Percentiles rank a stretch among this genome's conserved stretches.
phyloP scores from a whole-genome alignment of 2,888 invertebrate species.

The Tetanocera ferruginea region DNA sequence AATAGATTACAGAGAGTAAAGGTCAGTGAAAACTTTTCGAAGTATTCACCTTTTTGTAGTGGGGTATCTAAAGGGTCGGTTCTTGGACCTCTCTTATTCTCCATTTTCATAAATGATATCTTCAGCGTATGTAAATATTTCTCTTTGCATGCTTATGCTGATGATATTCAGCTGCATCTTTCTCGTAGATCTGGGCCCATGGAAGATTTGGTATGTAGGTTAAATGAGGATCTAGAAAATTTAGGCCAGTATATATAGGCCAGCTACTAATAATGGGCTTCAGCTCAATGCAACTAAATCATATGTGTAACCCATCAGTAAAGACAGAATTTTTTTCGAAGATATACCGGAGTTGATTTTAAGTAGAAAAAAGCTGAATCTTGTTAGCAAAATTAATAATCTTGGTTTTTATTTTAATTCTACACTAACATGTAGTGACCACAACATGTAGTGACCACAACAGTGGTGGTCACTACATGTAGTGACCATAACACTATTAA shows the following conservation, averaged over 20 bases:
- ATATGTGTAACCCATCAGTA: not conserved
- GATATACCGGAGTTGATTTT: not conserved
- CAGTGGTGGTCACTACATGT: too few species aligned
- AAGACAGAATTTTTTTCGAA: not conserved
- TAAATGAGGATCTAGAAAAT: conserved; percentile 13
- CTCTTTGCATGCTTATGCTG: conserved; percentile 16
- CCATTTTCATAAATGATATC: conserved; percentile 7
- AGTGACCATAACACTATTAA: conserved; percentile 8
- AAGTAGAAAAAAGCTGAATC: too few species aligned
- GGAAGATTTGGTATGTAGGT: not conserved
- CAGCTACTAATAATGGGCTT: not conserved
- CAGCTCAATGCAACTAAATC: conserved; percentile 7
- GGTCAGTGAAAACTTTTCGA: not conserved
- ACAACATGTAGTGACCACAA: not conserved
- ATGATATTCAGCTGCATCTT: conserved; percentile 21
- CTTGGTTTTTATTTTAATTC: too few species aligned
- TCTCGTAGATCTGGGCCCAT: not conserved
- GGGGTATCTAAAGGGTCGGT: conserved; percentile 22
- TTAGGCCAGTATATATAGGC: not conserved
- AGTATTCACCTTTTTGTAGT: not conserved
- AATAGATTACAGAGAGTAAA: not conserved
- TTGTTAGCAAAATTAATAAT: too few species aligned
- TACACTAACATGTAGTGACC: not conserved
- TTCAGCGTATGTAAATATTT: not conserved
- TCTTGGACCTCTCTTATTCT: conserved; percentile 15